Base-by-base conservation (phyloP, 2,888 invertebrate species). In the Teleogryllus oceanicus region DNA sequence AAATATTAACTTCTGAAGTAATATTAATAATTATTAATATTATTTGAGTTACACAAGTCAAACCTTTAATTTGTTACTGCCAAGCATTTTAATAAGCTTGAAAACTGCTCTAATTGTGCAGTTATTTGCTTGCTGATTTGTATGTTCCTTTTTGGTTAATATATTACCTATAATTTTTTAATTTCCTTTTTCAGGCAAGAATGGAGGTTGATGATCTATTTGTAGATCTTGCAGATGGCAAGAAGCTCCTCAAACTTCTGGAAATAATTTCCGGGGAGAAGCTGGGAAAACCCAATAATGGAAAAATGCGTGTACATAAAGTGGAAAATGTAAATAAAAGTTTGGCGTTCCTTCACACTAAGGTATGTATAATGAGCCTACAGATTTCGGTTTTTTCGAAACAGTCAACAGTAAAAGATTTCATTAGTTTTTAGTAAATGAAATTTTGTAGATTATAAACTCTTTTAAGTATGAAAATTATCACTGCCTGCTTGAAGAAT, bases 221-320 rank as follows among this genome's bases (percentile, higher is more conserved):
- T 90, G 92, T 91, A 85, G 99, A 99, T 89, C 91, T 99, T 85
- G 96, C 95, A 78, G 99, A 99, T 89, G 99, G 99, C 80, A 93
- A 94, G 86, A 94, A 97, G 85, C 89, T 97, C 84, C 90, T 97
- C 85, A 96, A 96, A 88, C 92, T 99, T 83, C 90, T 99, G 87
- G 99, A 99, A 91, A 98, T 99, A 86, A 99, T 99, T 89, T 98
- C 98, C 83, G 98, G 98, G 74, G 99, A 99, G 89, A 96, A 97
- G 85, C 90, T 99, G 85, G 98, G 97, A 83, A 93, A 97, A 85
- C 98, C 99, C 85, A 99, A 99, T 91, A 94, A 93, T 86, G 98
- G 98, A 76, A 92, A 94, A 83, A 96, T 99, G 94, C 90, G 98
- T 84, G 98, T 99, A 78, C 99, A 99, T 90, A 98, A 98, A 91